Conservation (phyloP, 2,113 vertebrate species). For the Trogon melanurus region DNA sequence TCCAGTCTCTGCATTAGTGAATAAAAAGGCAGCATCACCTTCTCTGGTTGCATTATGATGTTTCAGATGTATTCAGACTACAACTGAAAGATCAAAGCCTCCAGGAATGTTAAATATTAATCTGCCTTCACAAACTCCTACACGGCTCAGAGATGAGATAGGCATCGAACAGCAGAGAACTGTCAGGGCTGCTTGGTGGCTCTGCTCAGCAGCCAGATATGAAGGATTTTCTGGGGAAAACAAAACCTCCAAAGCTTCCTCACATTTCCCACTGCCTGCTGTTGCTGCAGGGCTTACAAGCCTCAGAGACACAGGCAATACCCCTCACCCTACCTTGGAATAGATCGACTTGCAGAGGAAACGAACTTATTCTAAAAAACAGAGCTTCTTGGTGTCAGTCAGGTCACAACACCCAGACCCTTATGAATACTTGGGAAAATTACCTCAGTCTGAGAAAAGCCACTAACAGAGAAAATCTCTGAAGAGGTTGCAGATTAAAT, state of each 20-base stretch:
- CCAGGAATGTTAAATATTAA: constrained; percentile 44
- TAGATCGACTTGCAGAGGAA: not conserved
- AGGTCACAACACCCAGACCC: not conserved
- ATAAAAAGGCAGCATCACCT: not conserved
- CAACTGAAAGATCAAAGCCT: constrained; percentile 25
- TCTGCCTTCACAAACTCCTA: not conserved
- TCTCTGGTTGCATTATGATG: not conserved
- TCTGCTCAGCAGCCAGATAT: not conserved
- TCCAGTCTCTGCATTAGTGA: not conserved
- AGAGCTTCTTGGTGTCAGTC: not conserved
- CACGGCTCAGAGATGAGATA: not conserved
- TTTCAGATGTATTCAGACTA: not conserved
- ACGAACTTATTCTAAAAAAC: not conserved
- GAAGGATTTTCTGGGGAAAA: not conserved
- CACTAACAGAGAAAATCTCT: not conserved
- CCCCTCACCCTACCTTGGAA: not conserved
- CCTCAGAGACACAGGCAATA: not conserved
- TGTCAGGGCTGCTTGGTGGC: not conserved
- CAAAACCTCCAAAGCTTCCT: not conserved
- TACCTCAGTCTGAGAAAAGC: not conserved
- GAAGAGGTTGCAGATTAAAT: not conserved
- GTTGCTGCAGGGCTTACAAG: not conserved
- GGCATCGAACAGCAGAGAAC: not conserved
- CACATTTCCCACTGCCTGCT: not conserved
- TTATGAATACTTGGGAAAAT: not conserved